phyloP scores from a whole-genome alignment of 2,888 invertebrate species.

The Morpho deidamia region DNA sequence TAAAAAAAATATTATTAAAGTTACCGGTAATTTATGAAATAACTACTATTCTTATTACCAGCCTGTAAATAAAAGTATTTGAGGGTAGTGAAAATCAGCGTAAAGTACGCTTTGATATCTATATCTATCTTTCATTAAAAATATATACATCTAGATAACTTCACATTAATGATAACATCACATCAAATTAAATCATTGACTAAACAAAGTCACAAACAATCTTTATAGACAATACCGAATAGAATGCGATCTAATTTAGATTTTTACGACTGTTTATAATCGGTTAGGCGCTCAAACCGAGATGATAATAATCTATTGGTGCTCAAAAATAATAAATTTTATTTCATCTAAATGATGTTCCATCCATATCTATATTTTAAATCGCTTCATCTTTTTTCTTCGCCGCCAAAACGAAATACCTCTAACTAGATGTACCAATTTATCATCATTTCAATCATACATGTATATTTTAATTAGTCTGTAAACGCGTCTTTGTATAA shows the following conservation, averaged over 20 bases:
- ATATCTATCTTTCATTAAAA: too few relatives aligned
- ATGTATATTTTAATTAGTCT: conserved; percentile 12
- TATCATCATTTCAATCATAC: conserved; percentile 13
- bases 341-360: conserved; percentile 17
- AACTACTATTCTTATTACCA: too few relatives aligned
- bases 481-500: conserved; percentile 8
- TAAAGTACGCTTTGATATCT: too few relatives aligned
- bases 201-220: conserved; percentile 5
- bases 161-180: background rate
- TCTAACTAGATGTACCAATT: conserved; percentile 11
- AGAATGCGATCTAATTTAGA: conserved; percentile 27
- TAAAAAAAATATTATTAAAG: too few relatives aligned
- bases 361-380: conserved; percentile 16
- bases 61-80: too few relatives aligned
- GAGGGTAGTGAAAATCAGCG: too few relatives aligned
- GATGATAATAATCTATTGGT: conserved; percentile 14
- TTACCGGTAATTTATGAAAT: too few relatives aligned
- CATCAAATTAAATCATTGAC: background rate
- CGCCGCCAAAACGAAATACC: conserved; percentile 13
- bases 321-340: conserved; percentile 17
- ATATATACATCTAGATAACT: too few relatives aligned
- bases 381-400: conserved; percentile 16
- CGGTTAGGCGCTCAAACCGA: conserved; percentile 17
- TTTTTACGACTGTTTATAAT: conserved; percentile 40
- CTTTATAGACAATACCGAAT: background rate